A percentile compares a stretch with the other conserved stretches of the same genome.
These are phyloP conservation scores for Falco cherrug DNA, from an alignment of 2,797 vertebrate species.

Conservation along the genomic window DNA sequence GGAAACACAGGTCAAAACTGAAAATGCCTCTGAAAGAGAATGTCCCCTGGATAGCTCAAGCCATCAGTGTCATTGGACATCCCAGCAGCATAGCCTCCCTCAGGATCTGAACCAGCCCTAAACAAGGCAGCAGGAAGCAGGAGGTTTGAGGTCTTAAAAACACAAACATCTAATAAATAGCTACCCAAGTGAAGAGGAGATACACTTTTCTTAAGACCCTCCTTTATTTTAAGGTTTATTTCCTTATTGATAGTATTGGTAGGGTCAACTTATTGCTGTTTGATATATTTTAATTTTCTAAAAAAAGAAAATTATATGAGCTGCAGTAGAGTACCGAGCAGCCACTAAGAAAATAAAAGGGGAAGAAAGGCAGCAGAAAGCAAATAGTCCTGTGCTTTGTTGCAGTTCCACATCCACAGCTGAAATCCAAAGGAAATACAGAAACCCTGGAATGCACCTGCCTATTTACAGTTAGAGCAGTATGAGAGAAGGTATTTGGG, in stretches of 20 bases:
- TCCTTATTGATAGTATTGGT: background rate
- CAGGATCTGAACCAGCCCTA: background rate
- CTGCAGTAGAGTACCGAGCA: background rate
- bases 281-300: background rate
- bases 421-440: conserved; percentile 10
- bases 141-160: background rate
- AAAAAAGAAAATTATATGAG: background rate
- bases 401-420: background rate
- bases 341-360: background rate
- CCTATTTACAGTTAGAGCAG: background rate
- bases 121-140: background rate
- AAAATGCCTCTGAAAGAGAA: background rate
- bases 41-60: background rate
- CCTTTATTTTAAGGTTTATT: background rate
- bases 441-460: background rate
- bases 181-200: background rate
- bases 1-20: background rate
- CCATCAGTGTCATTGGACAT: background rate
- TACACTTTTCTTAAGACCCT: background rate
- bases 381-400: background rate
- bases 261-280: background rate
- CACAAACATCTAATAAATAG: background rate
- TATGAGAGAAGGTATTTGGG: background rate
- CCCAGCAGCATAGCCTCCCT: background rate
- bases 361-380: background rate